Evolutionary conservation across 1,140 invertebrate species (phyloP).

Genomic region (Heliconius melpomene): DNA sequence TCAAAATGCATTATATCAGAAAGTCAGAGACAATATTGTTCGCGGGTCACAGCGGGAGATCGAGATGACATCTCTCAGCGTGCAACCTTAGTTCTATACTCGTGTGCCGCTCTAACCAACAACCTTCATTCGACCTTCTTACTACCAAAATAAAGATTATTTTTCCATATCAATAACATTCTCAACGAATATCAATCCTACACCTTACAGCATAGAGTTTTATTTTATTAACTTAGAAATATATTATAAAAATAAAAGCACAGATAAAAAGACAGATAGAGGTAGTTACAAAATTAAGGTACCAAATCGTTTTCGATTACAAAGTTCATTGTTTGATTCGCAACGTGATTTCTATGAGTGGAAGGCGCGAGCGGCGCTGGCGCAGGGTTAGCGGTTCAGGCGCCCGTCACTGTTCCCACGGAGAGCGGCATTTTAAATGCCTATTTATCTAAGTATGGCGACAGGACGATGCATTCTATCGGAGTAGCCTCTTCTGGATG

Average conservation of each 20-base stretch:
- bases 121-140: conserved; percentile 35
- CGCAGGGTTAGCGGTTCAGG: conserved; percentile 67
- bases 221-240: conserved; percentile 55
- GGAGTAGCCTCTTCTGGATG: conserved; percentile 79
- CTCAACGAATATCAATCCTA: conserved; percentile 43
- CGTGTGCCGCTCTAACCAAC: conserved; percentile 50
- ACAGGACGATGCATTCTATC: conserved; percentile 75
- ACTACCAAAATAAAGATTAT: conserved; percentile 48
- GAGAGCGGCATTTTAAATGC: conserved; percentile 77
- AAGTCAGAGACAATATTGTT: conserved; percentile 80
- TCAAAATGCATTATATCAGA: conserved; percentile 74
- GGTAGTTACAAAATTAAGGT: conserved; percentile 75
- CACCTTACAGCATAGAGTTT: conserved; percentile 52
- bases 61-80: conserved; percentile 80
- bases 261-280: conserved; percentile 73
- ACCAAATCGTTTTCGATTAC: conserved; percentile 76
- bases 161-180: conserved; percentile 37
- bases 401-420: conserved; percentile 77
- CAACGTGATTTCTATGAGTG: conserved; percentile 51
- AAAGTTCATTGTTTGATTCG: conserved; percentile 77
- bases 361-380: conserved; percentile 47
- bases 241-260: conserved; percentile 70
- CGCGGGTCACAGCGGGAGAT: conserved; percentile 71
- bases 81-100: conserved; percentile 68
- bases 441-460: conserved; percentile 76